A percentile compares a stretch with the other conserved stretches of the same genome.
Conservation (phyloP, 2,888 invertebrate species). For the Parasteatoda lunata region DNA sequence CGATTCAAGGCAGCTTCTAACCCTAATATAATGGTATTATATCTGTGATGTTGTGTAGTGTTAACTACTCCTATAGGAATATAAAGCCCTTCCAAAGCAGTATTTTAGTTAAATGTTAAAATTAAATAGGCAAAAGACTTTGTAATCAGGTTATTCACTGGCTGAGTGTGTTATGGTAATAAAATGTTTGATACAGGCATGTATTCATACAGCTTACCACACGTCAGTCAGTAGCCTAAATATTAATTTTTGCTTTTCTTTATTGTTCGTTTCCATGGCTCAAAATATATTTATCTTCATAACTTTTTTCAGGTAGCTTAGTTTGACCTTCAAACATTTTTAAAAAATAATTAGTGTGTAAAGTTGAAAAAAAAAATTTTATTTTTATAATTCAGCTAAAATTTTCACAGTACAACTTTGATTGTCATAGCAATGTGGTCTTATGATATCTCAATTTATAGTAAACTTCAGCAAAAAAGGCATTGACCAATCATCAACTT, state of each 20-base stretch:
- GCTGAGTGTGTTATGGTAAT: slow-evolving; percentile 4
- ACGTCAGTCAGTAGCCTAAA: slow-evolving; percentile 28
- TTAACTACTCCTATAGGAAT: slow-evolving; percentile 39
- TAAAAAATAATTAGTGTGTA: slow-evolving; percentile 9
- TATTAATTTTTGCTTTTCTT: slow-evolving; percentile 20
- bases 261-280: slow-evolving; percentile 35
- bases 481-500: too few relatives aligned
- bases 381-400: too few relatives aligned
- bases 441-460: too few relatives aligned
- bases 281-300: slow-evolving; percentile 45
- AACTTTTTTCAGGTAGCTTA: slow-evolving; percentile 51
- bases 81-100: background rate
- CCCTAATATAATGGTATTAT: slow-evolving; percentile 55
- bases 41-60: slow-evolving; percentile 64
- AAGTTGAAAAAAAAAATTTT: too few relatives aligned
- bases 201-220: slow-evolving; percentile 1
- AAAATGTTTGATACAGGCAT: background rate
- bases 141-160: slow-evolving; percentile 24
- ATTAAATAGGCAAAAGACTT: slow-evolving; percentile 16
- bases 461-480: too few relatives aligned
- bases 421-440: too few relatives aligned
- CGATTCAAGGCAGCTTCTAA: slow-evolving; percentile 57
- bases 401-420: too few relatives aligned
- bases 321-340: slow-evolving; percentile 37
- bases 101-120: slow-evolving; percentile 31